phyloP scores from a whole-genome alignment of 2,113 vertebrate genomes.

The Butorides virescens region DNA sequence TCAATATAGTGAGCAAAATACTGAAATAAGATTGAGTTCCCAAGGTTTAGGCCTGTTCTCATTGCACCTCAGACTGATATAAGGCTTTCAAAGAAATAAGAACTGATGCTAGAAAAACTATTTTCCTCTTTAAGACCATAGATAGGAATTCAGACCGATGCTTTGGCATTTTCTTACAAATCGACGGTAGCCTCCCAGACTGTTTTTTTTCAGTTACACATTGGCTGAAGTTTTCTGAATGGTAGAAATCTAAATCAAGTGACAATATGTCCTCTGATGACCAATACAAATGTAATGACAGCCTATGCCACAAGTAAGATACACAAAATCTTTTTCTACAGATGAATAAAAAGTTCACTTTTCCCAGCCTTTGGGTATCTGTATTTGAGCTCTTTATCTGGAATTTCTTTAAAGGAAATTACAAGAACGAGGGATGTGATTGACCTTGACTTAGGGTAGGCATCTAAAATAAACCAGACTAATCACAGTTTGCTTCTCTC shows the following conservation, averaged over 20 bases:
- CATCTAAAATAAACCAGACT: constrained; percentile 48
- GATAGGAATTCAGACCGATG: neutral
- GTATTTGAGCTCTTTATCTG: neutral
- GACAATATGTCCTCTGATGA: neutral
- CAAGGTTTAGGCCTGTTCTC: neutral
- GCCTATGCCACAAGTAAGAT: neutral
- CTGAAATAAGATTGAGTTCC: neutral
- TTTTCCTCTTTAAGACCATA: neutral
- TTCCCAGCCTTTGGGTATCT: neutral
- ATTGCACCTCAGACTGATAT: neutral
- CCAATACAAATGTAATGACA: neutral
- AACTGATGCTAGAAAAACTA: neutral
- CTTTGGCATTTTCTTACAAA: neutral
- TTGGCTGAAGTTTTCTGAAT: neutral
- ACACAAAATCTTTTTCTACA: neutral
- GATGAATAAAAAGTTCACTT: neutral
- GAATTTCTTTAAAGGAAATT: constrained; percentile 20
- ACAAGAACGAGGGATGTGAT: neutral
- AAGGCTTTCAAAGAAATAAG: neutral
- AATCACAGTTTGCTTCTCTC: constrained; percentile 25
- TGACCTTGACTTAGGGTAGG: constrained; percentile 44
- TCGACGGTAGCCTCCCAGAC: neutral
- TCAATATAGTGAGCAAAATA: neutral
- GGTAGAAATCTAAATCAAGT: neutral
- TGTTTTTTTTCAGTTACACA: neutral